Evolutionary conservation across 53 echinoderm and acorn worm species (phyloP).

Genomic region (Mesocentrotus franciscanus): DNA sequence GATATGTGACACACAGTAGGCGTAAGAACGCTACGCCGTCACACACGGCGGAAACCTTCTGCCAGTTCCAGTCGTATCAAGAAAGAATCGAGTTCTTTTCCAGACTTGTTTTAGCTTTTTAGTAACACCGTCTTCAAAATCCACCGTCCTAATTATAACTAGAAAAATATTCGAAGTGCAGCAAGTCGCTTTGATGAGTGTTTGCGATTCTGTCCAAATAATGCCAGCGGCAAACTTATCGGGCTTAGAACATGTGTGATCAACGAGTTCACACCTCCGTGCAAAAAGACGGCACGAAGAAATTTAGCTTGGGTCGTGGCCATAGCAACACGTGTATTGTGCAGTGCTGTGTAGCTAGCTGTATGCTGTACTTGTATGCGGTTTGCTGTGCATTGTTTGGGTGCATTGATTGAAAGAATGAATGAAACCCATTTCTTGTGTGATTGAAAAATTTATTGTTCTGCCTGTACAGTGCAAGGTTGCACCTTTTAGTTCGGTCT

Average conservation of each 20-base stretch:
- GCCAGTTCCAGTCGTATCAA: not conserved
- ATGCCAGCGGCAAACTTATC: not conserved
- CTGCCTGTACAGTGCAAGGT: no score
- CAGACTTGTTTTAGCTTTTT: conserved; percentile 16
- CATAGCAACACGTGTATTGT: conserved; percentile 13
- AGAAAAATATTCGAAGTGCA: not conserved
- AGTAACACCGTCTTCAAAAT: not conserved
- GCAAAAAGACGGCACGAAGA: conserved; percentile 7
- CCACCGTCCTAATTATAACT: not conserved
- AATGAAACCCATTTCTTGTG: not conserved
- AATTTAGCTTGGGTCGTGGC: not conserved
- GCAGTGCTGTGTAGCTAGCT: not conserved
- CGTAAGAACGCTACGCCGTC: not conserved
- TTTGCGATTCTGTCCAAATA: not conserved
- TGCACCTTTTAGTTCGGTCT: not conserved
- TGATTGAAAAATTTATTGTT: conserved; percentile 11
- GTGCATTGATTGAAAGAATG: not conserved
- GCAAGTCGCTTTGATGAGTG: conserved; percentile 6
- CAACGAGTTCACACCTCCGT: conserved; percentile 15
- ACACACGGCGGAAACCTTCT: not conserved
- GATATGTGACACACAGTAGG: not conserved
- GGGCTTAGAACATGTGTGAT: conserved; percentile 19
- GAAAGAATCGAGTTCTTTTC: not conserved
- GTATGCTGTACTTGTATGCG: not conserved
- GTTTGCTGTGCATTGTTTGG: not conserved